Evolutionary conservation across 1,140 invertebrate species (phyloP), one percentile per base, ranked within the genome.

Genomic region (Gryon sp.): DNA sequence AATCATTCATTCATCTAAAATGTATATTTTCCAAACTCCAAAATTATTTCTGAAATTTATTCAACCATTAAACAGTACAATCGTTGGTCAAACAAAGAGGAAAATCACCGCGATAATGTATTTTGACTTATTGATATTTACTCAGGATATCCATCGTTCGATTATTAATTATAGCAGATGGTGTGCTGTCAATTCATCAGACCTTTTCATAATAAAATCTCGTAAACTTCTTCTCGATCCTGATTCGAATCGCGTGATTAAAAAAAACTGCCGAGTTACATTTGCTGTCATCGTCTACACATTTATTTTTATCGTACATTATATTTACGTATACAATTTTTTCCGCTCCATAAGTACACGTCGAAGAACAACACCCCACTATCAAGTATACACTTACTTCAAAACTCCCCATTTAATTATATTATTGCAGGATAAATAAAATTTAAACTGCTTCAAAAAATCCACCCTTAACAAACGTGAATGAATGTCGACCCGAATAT

Each of bases 321-420:
- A 48, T 62, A 62, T 38, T 62, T 62, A 48, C 15, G 41, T 48
- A 20, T 30, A 20, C 4, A 0, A 30, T 32, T 59, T 32, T 22
- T 5, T 24, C 19, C 24, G 5, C 22, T 34, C 52, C 18, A 43
- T 15, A 32, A 43, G 19, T 16, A 19, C n/a, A 50, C 12, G 14
- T 26, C 5, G 20, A 6, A 22, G 14, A 7, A 8, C 11, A 22
- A 24, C 22, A 7, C 22, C 3, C 7, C 22, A 7, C 22, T 24
- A 24, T 24, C n/a, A n/a, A n/a, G n/a, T n/a, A n/a, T n/a, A n/a
- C n/a, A n/a, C n/a, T 48, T 28, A 32, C 19, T 18, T 32, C 30
- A 9, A 14, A 19, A 18, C n/a, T 19, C 16, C 15, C 22, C 14
- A n/a, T 16, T 52, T 52, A 52, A 52, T 52, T 52, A 52, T 34